Evolutionary conservation across 2,113 vertebrate genomes (phyloP), one percentile per base, ranked within the genome.

Genomic region (Paradoxurus hermaphroditus): DNA sequence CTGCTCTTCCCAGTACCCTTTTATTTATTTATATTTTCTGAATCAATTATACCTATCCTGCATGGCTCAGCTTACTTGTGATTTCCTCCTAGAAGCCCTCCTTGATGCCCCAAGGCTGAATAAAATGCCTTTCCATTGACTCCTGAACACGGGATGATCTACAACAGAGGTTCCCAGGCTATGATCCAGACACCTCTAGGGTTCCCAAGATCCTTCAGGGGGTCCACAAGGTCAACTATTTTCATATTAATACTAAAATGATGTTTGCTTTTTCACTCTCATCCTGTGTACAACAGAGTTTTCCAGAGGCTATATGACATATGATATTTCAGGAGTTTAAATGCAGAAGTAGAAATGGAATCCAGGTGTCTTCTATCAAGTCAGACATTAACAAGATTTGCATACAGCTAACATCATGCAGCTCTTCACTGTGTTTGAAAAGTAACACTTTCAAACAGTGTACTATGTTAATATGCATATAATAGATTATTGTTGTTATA

Each of bases 391-490:
- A 44, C 27, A 88, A 36, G 21, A 89, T 97, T 91, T 88, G 39
- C n/a, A 88, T n/a, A 23, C 0, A 68, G n/a, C 56, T 81, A 59
- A 78, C 49, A 41, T 27, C 86, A 65, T 86, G 36, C 27, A 25
- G 72, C 19, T 77, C 16, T 88, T 83, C 46, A 86, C 29, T 67
- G 27, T 67, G 94, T 87, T 94, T 59, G 3, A 92, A 95, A 97
- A 77, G 4, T 78, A 67, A 78, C 49, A n/a, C 90, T 92, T 91
- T 92, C 36, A 86, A 70, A 65, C 1, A 77, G 27, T 68, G 36
- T 73, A 7, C 85, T 90, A 56, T 78, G 29, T 87, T 86, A 81
- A 46, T 25, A 81, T 41, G 5, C 12, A 53, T 41, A 2, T 87
- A 65, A 77, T 63, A 85, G 15, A 49, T 41, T 90, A 77, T 53